A percentile compares a stretch with the other conserved stretches of the same genome.
phyloP scores from a whole-genome alignment of 2,113 vertebrate genomes.

The Python bivittatus region DNA sequence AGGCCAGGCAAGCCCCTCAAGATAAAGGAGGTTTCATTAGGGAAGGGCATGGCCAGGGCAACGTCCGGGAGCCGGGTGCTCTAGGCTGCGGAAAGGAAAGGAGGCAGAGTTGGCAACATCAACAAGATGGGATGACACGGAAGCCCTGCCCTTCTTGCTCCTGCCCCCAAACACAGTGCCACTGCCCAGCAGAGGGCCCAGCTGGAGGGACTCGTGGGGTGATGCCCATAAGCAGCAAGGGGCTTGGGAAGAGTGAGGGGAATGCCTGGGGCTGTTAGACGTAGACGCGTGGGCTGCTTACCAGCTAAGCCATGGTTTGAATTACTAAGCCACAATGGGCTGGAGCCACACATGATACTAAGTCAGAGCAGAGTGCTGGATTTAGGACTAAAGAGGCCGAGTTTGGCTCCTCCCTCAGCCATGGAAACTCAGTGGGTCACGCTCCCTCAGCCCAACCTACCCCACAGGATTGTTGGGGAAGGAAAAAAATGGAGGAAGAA shows the following conservation, averaged over 20 bases:
- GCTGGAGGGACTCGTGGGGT: not conserved
- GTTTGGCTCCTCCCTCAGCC: not conserved
- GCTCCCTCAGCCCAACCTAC: not conserved
- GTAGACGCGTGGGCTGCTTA: fast-evolving
- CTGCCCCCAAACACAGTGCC: not conserved
- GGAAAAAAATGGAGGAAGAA: not conserved
- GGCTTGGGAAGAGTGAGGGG: not conserved
- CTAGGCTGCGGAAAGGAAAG: not conserved
- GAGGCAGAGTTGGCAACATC: not conserved
- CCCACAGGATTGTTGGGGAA: not conserved
- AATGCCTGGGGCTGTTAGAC: not conserved
- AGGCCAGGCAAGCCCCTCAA: slow-evolving; percentile 52
- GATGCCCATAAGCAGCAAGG: not conserved
- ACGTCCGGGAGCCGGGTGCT: fast-evolving
- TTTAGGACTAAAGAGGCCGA: not conserved
- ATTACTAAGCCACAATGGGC: not conserved
- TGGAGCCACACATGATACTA: too few relatives aligned
- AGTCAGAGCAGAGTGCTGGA: not conserved
- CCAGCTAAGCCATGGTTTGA: not conserved
- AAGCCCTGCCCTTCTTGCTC: too few relatives aligned
- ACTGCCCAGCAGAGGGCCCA: not conserved
- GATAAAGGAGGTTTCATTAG: slow-evolving; percentile 51
- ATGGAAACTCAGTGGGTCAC: not conserved
- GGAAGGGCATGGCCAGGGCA: slow-evolving; percentile 5
- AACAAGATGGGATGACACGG: fast-evolving